Conservation (phyloP, 1,140 invertebrate species). For the Helicoverpa zea region DNA sequence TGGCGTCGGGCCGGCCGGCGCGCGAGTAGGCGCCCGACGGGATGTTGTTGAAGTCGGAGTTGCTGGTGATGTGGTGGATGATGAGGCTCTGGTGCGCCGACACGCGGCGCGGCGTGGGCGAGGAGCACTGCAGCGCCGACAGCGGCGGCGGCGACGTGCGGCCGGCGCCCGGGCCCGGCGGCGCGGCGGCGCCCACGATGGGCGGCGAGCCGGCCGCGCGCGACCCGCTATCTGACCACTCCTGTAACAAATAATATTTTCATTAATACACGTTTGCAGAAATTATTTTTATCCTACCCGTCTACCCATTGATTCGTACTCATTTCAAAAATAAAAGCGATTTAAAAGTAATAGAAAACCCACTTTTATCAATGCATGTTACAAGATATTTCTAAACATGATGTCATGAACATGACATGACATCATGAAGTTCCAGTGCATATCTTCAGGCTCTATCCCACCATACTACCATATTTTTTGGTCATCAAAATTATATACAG, state of each 20-base stretch:
- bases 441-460: no score
- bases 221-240: slow-evolving; percentile 69
- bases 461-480: no score
- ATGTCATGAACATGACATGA: no score
- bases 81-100: slow-evolving; percentile 81
- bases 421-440: no score
- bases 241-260: slow-evolving; percentile 51
- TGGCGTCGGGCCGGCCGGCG: slow-evolving; percentile 46
- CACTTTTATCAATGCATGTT: no score
- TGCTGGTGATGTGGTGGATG: slow-evolving; percentile 83
- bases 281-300: no score
- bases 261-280: no score
- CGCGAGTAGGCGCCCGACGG: slow-evolving; percentile 67
- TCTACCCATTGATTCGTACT: no score
- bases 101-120: slow-evolving; percentile 79
- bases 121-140: slow-evolving; percentile 81
- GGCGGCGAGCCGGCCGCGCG: slow-evolving; percentile 49
- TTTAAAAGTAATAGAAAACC: no score
- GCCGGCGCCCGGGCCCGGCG: slow-evolving; percentile 45
- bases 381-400: no score
- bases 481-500: no score
- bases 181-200: background rate
- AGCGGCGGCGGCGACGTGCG: slow-evolving; percentile 74
- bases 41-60: slow-evolving; percentile 83
- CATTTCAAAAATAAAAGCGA: no score